Conservation (phyloP, 2,888 invertebrate species). For the Chymomyza fuscimana region DNA sequence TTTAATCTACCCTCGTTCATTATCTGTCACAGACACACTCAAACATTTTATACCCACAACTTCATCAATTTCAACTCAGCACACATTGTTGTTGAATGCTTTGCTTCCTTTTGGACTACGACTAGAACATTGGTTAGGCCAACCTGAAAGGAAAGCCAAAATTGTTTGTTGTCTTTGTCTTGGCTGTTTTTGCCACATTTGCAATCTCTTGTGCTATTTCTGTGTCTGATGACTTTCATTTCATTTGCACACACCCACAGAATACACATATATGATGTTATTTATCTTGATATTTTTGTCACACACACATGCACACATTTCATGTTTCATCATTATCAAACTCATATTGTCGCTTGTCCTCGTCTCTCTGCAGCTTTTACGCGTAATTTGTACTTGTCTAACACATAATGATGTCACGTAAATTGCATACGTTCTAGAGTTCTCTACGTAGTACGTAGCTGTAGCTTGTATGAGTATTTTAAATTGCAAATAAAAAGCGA, state of each 20-base stretch:
- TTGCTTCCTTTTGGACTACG: neutral
- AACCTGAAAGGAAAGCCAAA: neutral
- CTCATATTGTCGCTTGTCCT: slow-evolving; percentile 66
- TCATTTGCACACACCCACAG: slow-evolving; percentile 55
- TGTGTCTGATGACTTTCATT: slow-evolving; percentile 66
- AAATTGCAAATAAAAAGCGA: slow-evolving; percentile 37
- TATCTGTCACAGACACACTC: slow-evolving; percentile 1
- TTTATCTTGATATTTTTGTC: slow-evolving; percentile 62
- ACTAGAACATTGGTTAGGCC: neutral
- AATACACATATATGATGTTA: slow-evolving; percentile 35
- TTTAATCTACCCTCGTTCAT: slow-evolving; percentile 1
- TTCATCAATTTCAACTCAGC: slow-evolving; percentile 61
- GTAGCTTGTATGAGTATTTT: slow-evolving; percentile 55
- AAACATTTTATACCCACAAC: slow-evolving; percentile 17
- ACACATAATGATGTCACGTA: slow-evolving; percentile 76
- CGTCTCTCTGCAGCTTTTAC: slow-evolving; percentile 32
- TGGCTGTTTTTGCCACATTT: slow-evolving; percentile 48
- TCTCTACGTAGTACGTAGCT: slow-evolving; percentile 33
- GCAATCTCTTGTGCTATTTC: slow-evolving; percentile 60
- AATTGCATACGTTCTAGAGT: slow-evolving; percentile 66
- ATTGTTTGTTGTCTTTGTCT: slow-evolving; percentile 16
- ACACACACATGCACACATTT: slow-evolving; percentile 32
- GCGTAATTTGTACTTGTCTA: slow-evolving; percentile 76
- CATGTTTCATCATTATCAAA: slow-evolving; percentile 74
- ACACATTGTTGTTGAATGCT: slow-evolving; percentile 20